Evolutionary conservation across 1,140 invertebrate species (phyloP), one percentile per base, ranked within the genome.

Genomic region (Tribolium castaneum): DNA sequence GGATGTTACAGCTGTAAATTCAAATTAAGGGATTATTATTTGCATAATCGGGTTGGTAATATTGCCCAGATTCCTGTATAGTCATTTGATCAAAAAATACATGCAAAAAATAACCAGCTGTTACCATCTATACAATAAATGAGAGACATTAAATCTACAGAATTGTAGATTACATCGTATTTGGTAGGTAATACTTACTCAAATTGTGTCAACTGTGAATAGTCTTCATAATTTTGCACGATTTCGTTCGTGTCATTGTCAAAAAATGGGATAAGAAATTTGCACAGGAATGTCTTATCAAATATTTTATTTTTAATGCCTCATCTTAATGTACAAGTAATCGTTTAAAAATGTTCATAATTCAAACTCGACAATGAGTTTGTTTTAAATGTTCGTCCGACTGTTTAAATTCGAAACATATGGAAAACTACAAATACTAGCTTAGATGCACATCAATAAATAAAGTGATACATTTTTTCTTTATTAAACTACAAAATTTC

Each of bases 231-330:
- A 22, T 22, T 59, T 59, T 59, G 54, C 14, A 59, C 14, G 3
- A 66, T 66, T 35, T 66, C 10, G 3, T 35, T 66, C 10, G 12
- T 35, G 59, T 39, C 59, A 12, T 66, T 66, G 59, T 66, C 30
- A 14, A 13, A 30, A 45, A 66, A n/a, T 66, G 59, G 59, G 59
- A 66, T 66, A 66, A 66, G 30, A 66, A 66, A 66, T 66, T 66
- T 66, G 59, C 59, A 66, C 59, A 66, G 25, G 12, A 35, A 9
- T 66, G 30, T 66, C 59, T 66, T 66, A 66, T 66, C 30, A 66
- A 66, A 66, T 14, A 66, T 22, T 66, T 66, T 66, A 66, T 66
- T 66, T 66, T 66, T 66, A 66, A 66, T 66, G 59, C n/a, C 30
- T 66, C 59, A n/a, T 25, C 34, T 66, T 35, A 66, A 66, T 66